Conservation (phyloP, 2,113 vertebrate species). For the Thinocorus orbignyianus region DNA sequence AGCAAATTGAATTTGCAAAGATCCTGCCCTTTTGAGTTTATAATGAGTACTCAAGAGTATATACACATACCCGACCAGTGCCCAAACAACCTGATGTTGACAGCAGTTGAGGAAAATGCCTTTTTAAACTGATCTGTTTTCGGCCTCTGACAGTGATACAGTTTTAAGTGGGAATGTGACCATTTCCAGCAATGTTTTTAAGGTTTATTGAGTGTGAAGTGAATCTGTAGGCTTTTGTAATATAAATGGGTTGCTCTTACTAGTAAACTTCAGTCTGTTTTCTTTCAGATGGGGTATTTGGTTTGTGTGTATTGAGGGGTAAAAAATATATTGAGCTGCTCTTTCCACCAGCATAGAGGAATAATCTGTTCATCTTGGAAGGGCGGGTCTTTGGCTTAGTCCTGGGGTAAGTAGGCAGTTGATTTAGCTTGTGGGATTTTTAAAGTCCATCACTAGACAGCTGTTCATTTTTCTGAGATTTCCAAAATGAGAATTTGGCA, state of each 20-base stretch:
- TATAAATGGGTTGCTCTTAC: not conserved
- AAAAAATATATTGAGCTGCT: not conserved
- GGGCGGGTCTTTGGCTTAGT: not conserved
- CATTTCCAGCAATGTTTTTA: not conserved
- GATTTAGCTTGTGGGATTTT: not conserved
- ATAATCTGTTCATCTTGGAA: not conserved
- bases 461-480: not conserved
- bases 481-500: not conserved
- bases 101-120: not conserved
- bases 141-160: not conserved
- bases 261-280: not conserved
- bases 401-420: not conserved
- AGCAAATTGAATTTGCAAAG: not conserved
- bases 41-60: not conserved
- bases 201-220: not conserved
- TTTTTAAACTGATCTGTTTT: not conserved
- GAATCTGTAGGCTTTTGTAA: not conserved
- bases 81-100: not conserved
- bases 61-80: rapidly evolving
- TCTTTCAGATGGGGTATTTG: not conserved
- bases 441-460: not conserved
- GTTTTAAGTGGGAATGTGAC: not conserved
- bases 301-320: not conserved
- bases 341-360: not conserved
- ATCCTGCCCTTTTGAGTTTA: not conserved